These are phyloP conservation scores for Zaprionus davidi DNA, from an alignment of 1,140 invertebrate genomes.

Conservation along the genomic window DNA sequence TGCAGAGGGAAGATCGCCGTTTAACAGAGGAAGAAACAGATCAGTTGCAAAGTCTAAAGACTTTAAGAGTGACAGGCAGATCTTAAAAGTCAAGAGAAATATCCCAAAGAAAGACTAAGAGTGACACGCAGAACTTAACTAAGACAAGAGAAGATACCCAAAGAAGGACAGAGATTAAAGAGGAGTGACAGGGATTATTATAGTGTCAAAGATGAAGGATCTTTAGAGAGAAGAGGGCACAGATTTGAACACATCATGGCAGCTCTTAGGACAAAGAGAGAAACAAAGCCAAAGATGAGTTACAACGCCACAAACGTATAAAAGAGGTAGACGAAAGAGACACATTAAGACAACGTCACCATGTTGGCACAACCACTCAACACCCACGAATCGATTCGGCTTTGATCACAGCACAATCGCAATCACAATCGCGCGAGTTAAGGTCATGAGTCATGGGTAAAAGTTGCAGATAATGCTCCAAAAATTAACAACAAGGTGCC, in stretches of 20 bases:
- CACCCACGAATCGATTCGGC: slow-evolving; percentile 22
- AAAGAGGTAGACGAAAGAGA: neutral
- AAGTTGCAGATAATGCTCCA: neutral
- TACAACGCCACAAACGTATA: no score
- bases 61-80: no score
- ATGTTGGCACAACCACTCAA: slow-evolving; percentile 30
- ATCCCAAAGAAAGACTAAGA: no score
- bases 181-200: no score
- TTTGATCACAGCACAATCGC: neutral
- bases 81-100: no score
- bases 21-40: neutral
- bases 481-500: slow-evolving; percentile 2
- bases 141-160: no score
- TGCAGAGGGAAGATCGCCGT: neutral
- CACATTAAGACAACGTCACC: slow-evolving; percentile 2
- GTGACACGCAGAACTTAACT: no score
- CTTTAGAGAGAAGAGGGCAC: no score
- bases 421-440: neutral
- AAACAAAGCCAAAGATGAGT: no score
- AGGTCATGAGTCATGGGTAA: slow-evolving; percentile 28
- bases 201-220: no score
- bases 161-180: no score
- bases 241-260: neutral
- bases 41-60: no score
- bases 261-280: neutral